These are phyloP conservation scores for Hirtodrosophila histrioides DNA, from an alignment of 2,888 invertebrate genomes.

Conservation along the genomic window DNA sequence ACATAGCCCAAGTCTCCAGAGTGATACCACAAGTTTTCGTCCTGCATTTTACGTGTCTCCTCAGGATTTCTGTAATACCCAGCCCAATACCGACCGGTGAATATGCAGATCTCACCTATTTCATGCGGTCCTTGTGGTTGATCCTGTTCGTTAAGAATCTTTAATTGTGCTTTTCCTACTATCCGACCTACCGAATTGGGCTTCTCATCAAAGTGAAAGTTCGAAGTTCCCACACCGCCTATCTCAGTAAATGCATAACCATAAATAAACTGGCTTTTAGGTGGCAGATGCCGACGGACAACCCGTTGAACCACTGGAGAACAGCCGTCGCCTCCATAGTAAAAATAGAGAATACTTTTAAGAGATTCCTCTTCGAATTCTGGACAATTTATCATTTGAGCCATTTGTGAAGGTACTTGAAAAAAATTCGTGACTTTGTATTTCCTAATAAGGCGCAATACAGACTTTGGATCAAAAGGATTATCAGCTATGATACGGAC, in stretches of 20 bases:
- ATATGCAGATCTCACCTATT: constrained; percentile 68
- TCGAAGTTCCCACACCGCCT: background rate
- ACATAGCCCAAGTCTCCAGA: constrained; percentile 80
- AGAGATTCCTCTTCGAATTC: constrained; percentile 2
- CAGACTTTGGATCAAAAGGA: background rate
- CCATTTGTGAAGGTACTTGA: constrained; percentile 2
- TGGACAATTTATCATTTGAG: constrained; percentile 5
- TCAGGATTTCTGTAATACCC: constrained; percentile 72
- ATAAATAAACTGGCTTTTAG: background rate
- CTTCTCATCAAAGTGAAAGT: constrained; percentile 8
- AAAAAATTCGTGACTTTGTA: constrained; percentile 4
- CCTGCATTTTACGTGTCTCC: constrained; percentile 54
- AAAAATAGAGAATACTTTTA: background rate
- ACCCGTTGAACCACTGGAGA: background rate
- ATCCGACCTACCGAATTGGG: constrained; percentile 11
- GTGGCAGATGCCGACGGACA: background rate
- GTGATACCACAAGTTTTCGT: constrained; percentile 71
- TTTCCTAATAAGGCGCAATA: constrained; percentile 5
- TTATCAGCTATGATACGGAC: constrained; percentile 1
- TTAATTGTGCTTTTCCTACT: constrained; percentile 46
- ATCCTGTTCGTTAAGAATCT: constrained; percentile 67
- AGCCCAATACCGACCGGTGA: constrained; percentile 41
- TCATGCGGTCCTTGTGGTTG: constrained; percentile 54
- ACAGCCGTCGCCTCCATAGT: constrained; percentile 3
- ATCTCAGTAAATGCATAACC: constrained; percentile 7